These are phyloP conservation scores for Clytia hemisphaerica DNA, from an alignment of 30 jellyfish, hydroid and myxozoan species.

Conservation along the genomic window DNA sequence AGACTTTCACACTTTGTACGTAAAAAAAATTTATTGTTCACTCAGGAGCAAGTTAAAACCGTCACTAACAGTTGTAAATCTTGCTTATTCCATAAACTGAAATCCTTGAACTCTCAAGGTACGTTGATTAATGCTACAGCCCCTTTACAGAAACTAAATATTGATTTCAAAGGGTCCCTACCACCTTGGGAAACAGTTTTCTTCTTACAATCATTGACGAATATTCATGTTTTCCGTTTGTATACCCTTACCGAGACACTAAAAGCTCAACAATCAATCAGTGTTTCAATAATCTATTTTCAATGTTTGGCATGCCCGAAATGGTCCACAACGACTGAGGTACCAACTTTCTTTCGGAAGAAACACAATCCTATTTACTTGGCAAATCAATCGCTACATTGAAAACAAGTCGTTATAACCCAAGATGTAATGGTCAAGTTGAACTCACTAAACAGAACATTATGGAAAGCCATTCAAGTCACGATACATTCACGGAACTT, in stretches of 20 bases:
- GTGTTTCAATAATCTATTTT: conserved; percentile 24
- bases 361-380: too few species aligned
- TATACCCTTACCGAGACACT: conserved; percentile 34
- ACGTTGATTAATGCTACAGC: conserved; percentile 13
- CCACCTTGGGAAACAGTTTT: conserved; percentile 33
- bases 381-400: too few species aligned
- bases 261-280: conserved; percentile 37
- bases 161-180: conserved; percentile 59
- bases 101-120: conserved; percentile 1
- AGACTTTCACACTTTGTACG: neutral
- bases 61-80: neutral
- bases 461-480: conserved; percentile 51
- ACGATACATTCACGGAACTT: conserved; percentile 40
- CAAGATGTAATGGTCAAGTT: conserved; percentile 12
- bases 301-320: conserved; percentile 60
- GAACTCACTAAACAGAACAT: conserved; percentile 33
- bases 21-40: neutral
- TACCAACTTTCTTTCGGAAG: too few species aligned
- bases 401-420: conserved; percentile 26
- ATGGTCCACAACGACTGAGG: conserved; percentile 64
- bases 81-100: conserved; percentile 4
- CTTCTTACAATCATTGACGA: conserved; percentile 51
- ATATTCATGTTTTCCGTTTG: conserved; percentile 66
- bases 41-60: neutral
- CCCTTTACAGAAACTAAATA: conserved; percentile 23